A percentile compares a stretch with the other conserved stretches of the same genome.
These are phyloP conservation scores for Aricia artaxerxes DNA, from an alignment of 2,888 invertebrate species.

Conservation along the genomic window DNA sequence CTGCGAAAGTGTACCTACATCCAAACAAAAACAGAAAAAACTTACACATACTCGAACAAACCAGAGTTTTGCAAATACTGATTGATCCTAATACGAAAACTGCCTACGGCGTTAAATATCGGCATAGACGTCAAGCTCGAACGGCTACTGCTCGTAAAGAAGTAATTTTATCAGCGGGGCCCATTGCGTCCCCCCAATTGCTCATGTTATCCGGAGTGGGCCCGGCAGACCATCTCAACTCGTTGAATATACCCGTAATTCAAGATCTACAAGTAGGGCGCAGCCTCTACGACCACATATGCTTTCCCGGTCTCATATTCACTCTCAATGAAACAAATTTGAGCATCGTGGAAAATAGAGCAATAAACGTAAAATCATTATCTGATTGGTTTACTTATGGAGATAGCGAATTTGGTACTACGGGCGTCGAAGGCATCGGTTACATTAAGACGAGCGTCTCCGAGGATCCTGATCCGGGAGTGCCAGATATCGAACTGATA, in stretches of 20 bases:
- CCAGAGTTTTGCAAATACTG: conserved; percentile 83
- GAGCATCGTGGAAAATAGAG: conserved; percentile 55
- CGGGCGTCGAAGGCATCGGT: conserved; percentile 84
- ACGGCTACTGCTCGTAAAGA: conserved; percentile 85
- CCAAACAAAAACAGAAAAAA: conserved; percentile 82
- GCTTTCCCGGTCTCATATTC: conserved; percentile 74
- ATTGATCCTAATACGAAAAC: conserved; percentile 82
- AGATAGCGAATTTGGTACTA: conserved; percentile 70
- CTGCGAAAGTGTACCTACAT: conserved; percentile 83
- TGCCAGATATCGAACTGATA: conserved; percentile 85
- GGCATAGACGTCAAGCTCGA: conserved; percentile 70
- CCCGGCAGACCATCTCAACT: conserved; percentile 74
- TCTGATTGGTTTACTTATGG: conserved; percentile 63
- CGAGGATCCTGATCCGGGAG: conserved; percentile 73
- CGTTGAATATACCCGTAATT: conserved; percentile 80
- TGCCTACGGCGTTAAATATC: conserved; percentile 85
- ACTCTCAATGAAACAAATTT: conserved; percentile 63
- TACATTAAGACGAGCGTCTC: conserved; percentile 83
- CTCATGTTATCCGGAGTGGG: conserved; percentile 91
- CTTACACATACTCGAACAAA: conserved; percentile 83
- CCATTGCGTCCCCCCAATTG: conserved; percentile 93
- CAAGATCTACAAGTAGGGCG: conserved; percentile 85
- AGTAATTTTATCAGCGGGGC: conserved; percentile 91
- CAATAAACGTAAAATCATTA: conserved; percentile 45
- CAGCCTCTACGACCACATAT: conserved; percentile 82